Percentiles rank a stretch among this genome's conserved stretches.
These are phyloP conservation scores for Stenopsyche tienmushanensis DNA, from an alignment of 1,140 invertebrate species.

Conservation along the genomic window DNA sequence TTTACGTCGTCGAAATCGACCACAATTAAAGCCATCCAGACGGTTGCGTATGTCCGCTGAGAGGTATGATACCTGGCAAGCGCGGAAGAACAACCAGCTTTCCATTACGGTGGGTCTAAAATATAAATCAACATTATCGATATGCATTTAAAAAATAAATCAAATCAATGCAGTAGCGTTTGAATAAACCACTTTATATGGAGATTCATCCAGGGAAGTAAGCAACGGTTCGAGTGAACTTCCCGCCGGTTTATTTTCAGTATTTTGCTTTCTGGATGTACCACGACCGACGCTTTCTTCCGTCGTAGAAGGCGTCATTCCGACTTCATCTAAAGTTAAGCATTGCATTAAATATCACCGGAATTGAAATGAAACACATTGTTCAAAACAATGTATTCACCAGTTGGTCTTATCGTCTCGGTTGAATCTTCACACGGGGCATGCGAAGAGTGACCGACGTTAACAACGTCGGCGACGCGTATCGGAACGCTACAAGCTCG, in stretches of 20 bases:
- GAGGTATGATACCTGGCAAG: conserved; percentile 63
- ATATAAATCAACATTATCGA: conserved; percentile 6
- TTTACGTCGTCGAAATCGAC: background rate
- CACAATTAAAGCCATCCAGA: conserved; percentile 59
- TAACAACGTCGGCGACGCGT: conserved; percentile 52
- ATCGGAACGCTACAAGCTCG: conserved; percentile 64
- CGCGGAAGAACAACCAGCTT: conserved; percentile 50
- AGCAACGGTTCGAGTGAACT: conserved; percentile 49
- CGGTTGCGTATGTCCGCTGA: conserved; percentile 62
- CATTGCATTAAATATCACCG: conserved; percentile 36
- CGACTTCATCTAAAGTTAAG: conserved; percentile 33
- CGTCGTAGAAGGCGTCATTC: conserved; percentile 57
- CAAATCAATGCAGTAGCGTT: background rate
- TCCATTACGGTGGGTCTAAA: conserved; percentile 40
- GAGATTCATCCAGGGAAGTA: conserved; percentile 41
- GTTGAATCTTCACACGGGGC: conserved; percentile 29
- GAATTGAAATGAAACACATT: conserved; percentile 15
- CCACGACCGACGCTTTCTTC: conserved; percentile 54
- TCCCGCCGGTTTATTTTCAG: conserved; percentile 40
- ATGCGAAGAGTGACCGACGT: conserved; percentile 32
- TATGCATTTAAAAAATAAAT: conserved; percentile 6
- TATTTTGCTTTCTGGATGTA: conserved; percentile 7
- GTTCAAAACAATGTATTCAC: conserved; percentile 11
- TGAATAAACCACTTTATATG: conserved; percentile 34
- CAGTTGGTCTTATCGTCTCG: conserved; percentile 31